Conservation (phyloP, 1,140 invertebrate species). For the Varroa destructor region DNA sequence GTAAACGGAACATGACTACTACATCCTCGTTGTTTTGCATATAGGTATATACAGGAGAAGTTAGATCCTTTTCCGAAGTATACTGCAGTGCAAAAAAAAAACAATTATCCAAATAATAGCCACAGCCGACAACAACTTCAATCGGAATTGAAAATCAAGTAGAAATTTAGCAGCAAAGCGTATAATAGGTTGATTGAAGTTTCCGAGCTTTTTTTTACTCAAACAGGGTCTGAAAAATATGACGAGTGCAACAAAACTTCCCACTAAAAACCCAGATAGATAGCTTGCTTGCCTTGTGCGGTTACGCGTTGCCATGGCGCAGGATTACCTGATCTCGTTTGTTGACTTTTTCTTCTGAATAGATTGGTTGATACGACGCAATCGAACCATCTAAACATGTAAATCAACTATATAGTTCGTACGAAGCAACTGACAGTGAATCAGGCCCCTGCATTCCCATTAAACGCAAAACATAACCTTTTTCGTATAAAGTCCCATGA, state of each 20-base stretch:
- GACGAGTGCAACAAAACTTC: no score
- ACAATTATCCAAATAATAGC: not conserved
- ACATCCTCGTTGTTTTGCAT: conserved; percentile 9
- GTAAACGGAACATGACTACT: not conserved
- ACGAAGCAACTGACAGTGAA: no score
- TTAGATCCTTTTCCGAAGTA: not conserved
- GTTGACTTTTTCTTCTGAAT: no score
- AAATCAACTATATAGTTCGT: no score
- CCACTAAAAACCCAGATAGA: no score
- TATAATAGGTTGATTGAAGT: not conserved
- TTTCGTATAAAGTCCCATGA: no score
- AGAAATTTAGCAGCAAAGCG: not conserved
- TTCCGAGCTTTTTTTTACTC: not conserved
- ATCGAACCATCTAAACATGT: not conserved
- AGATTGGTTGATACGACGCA: not conserved
- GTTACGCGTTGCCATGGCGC: no score
- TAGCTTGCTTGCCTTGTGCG: no score
- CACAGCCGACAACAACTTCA: not conserved
- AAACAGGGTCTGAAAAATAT: no score
- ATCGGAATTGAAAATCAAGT: not conserved
- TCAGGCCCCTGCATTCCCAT: no score
- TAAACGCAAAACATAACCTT: no score
- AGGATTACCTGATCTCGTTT: no score
- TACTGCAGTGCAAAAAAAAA: not conserved
- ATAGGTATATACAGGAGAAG: not conserved